phyloP scores from a whole-genome alignment of 2,888 invertebrate species.

The Ochropacha duplaris region DNA sequence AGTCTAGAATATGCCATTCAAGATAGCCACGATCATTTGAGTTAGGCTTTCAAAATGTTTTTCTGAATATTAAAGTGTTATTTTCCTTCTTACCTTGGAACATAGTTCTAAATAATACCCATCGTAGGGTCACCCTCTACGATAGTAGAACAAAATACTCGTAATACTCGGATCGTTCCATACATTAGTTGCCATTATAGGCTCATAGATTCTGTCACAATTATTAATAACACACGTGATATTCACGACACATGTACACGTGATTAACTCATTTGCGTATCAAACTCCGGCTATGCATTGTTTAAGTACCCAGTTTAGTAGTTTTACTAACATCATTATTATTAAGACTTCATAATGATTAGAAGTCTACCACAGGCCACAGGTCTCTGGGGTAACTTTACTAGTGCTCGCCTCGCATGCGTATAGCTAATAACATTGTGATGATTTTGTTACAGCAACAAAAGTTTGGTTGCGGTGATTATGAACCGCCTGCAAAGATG shows the following conservation, averaged over 20 bases:
- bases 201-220: conserved; percentile 19
- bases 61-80: no score
- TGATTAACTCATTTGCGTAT: conserved; percentile 41
- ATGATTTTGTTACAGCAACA: conserved; percentile 87
- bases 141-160: no score
- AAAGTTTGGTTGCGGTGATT: conserved; percentile 89
- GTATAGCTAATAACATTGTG: conserved; percentile 5
- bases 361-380: no score
- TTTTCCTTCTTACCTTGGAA: no score
- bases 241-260: conserved; percentile 20
- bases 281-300: conserved; percentile 22
- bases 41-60: no score
- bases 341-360: not conserved
- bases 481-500: conserved; percentile 90
- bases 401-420: not conserved
- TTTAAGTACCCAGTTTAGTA: not conserved
- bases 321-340: not conserved
- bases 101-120: no score
- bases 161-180: no score
- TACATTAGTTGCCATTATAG: conserved; percentile 5
- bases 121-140: no score
- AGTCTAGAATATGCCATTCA: no score
- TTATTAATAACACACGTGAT: conserved; percentile 24
- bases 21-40: no score
- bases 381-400: not conserved